Conservation (phyloP, 1,140 invertebrate genomes). For the Galendromus occidentalis region DNA sequence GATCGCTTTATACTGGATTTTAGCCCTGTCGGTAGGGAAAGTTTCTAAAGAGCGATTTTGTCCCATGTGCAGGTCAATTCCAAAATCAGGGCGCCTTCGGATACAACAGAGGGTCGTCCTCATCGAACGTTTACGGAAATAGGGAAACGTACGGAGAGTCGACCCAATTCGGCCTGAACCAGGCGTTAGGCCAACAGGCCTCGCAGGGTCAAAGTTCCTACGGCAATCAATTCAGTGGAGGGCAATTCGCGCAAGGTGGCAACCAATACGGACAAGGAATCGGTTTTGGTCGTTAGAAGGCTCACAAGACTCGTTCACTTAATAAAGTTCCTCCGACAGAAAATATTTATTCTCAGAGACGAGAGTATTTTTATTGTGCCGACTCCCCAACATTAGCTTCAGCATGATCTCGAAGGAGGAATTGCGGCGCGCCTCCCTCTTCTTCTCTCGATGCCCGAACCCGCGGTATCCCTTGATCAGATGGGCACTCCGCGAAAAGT, state of each 20-base stretch:
- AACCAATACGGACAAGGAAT: background rate
- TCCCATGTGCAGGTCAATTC: background rate
- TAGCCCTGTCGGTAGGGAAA: background rate
- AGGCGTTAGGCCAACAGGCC: background rate
- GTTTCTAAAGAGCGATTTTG: background rate
- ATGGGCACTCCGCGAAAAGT: no score
- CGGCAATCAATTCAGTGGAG: background rate
- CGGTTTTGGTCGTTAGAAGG: background rate
- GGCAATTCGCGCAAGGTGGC: background rate
- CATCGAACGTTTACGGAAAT: background rate
- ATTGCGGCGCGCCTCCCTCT: no score
- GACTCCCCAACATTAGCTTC: no score
- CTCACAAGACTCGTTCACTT: no score
- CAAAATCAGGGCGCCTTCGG: slow-evolving; percentile 7
- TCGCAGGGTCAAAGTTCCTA: background rate
- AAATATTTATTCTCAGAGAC: no score
- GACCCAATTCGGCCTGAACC: background rate
- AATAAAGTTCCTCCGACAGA: no score
- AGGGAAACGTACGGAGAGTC: background rate
- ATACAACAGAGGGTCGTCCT: background rate
- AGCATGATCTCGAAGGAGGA: no score
- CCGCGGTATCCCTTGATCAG: no score
- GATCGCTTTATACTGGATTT: no score
- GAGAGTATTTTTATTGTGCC: no score
- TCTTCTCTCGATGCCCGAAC: no score